phyloP scores from a whole-genome alignment of 1,140 invertebrate genomes.

The Caenorhabditis inopinata region DNA sequence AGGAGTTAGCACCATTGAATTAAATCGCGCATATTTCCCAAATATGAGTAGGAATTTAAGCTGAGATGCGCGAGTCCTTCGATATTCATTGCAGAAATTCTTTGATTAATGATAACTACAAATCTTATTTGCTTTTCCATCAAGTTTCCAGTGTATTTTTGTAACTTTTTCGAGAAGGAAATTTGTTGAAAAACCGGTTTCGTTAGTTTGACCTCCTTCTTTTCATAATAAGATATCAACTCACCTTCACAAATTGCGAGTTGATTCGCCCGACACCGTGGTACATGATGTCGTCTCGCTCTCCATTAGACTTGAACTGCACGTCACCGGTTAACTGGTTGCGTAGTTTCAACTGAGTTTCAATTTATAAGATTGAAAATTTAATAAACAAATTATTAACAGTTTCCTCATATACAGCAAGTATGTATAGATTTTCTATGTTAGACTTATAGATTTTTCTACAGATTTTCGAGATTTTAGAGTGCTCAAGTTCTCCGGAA shows the following conservation, averaged over 20 bases:
- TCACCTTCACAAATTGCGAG: conserved; percentile 57
- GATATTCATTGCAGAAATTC: too few species aligned
- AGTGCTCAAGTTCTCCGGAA: too few species aligned
- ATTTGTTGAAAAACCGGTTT: neutral
- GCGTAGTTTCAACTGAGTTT: conserved; percentile 43
- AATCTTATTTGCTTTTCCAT: neutral
- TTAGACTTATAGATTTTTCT: too few species aligned
- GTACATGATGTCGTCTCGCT: conserved; percentile 47
- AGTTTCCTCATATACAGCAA: too few species aligned
- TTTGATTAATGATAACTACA: too few species aligned
- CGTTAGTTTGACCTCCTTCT: neutral
- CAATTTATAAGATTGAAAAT: neutral
- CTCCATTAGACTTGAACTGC: conserved; percentile 42
- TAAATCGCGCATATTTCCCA: too few species aligned
- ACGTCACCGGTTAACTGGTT: conserved; percentile 51
- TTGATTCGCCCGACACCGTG: conserved; percentile 54
- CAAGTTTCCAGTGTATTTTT: neutral
- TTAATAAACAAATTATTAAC: neutral
- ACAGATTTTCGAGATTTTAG: too few species aligned
- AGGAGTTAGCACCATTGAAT: too few species aligned
- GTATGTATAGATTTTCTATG: too few species aligned
- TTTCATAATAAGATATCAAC: too few species aligned
- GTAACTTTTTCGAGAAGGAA: neutral
- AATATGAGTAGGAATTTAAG: too few species aligned
- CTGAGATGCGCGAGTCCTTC: too few species aligned